Percentiles rank a stretch among this genome's conserved stretches.
Conservation (phyloP, 2,113 vertebrate genomes). For the Syrmaticus mikado region DNA sequence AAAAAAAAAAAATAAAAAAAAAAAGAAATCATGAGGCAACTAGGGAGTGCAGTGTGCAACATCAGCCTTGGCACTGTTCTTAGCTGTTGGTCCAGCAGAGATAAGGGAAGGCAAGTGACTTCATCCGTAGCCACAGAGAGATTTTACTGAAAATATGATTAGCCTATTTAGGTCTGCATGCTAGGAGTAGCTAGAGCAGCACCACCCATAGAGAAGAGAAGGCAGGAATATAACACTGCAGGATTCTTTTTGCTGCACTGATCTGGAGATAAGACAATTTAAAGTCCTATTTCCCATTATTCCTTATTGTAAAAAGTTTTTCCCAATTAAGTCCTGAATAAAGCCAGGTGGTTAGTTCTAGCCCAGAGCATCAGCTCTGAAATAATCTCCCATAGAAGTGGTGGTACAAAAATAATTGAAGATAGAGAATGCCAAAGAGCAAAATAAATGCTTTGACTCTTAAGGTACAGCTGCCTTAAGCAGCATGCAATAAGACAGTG, state of each 20-base stretch:
- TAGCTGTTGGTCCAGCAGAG: background rate
- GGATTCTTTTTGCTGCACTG: background rate
- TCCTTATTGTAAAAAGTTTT: background rate
- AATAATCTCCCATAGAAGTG: background rate
- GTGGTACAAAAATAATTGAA: background rate
- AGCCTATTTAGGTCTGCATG: background rate
- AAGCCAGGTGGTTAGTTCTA: background rate
- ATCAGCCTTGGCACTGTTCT: background rate
- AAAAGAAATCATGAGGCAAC: background rate
- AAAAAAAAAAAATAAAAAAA: background rate
- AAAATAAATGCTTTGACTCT: constrained; percentile 2
- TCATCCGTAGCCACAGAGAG: background rate
- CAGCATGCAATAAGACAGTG: background rate
- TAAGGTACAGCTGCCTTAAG: background rate
- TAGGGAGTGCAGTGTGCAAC: background rate
- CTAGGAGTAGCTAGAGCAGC: background rate
- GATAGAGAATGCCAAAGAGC: background rate
- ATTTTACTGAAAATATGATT: background rate
- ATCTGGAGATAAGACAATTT: background rate
- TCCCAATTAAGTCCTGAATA: background rate
- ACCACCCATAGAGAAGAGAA: background rate
- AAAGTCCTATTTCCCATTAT: background rate
- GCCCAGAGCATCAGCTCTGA: background rate
- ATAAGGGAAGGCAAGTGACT: background rate
- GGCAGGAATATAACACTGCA: background rate